phyloP scores from a whole-genome alignment of 2,888 invertebrate species.

The Cheilosia soror region DNA sequence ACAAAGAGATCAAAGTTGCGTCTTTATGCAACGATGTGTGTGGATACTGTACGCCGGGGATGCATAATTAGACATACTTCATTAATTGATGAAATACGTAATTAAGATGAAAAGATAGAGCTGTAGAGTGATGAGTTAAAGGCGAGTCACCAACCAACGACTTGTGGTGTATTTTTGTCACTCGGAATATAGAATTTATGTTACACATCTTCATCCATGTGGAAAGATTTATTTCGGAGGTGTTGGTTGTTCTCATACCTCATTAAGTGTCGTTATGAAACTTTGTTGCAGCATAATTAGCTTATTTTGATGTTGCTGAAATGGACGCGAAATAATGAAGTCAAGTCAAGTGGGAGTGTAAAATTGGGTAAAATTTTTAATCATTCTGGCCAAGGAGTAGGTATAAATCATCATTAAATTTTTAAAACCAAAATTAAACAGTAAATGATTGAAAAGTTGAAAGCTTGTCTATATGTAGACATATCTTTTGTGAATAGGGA shows the following conservation, averaged over 20 bases:
- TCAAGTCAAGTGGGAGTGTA: background rate
- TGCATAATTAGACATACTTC: slow-evolving; percentile 63
- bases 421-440: too few species aligned
- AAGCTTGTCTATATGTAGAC: too few species aligned
- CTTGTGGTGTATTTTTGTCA: background rate
- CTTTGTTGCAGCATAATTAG: slow-evolving; percentile 53
- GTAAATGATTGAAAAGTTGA: too few species aligned
- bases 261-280: slow-evolving; percentile 44
- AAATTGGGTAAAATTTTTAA: too few species aligned
- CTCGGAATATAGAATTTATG: background rate
- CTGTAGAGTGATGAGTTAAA: slow-evolving; percentile 65
- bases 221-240: slow-evolving; percentile 34
- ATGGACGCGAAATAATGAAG: background rate
- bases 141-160: background rate
- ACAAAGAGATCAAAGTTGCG: slow-evolving; percentile 63
- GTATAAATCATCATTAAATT: too few species aligned
- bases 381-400: too few species aligned
- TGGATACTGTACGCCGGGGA: slow-evolving; percentile 10
- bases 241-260: slow-evolving; percentile 16
- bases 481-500: too few species aligned
- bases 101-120: slow-evolving; percentile 62
- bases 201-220: slow-evolving; percentile 17
- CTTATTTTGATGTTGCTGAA: background rate
- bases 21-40: slow-evolving; percentile 17
- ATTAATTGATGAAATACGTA: slow-evolving; percentile 62